Percentiles rank a stretch among this genome's conserved stretches.
Conservation (phyloP, 2,113 vertebrate genomes). For the Lampris incognitus region DNA sequence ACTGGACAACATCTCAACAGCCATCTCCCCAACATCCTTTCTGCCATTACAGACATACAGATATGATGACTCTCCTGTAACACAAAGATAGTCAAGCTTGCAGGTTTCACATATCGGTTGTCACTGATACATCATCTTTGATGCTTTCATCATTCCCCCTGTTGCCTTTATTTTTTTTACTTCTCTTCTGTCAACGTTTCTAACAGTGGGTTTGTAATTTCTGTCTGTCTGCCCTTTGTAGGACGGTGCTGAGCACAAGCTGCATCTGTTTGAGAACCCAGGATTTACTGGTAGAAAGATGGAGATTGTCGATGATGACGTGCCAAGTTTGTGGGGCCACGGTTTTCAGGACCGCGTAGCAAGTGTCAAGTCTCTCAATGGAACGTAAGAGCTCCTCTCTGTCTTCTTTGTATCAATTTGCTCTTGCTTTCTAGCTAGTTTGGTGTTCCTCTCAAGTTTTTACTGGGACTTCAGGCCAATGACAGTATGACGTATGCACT, state of each 20-base stretch:
- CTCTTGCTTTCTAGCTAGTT: not conserved
- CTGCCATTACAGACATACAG: not conserved
- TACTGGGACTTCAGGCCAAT: no score
- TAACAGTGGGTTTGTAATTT: not conserved
- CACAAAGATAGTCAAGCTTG: not conserved
- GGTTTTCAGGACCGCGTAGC: conserved; percentile 94
- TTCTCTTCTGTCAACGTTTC: no score
- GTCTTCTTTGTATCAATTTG: not conserved
- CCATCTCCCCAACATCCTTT: not conserved
- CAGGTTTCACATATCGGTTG: not conserved
- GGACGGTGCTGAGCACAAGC: conserved; percentile 91
- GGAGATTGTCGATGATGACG: conserved; percentile 92
- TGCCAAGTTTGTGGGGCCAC: conserved; percentile 93
- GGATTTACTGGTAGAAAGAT: conserved; percentile 90
- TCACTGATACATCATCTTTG: not conserved
- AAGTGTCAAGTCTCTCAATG: conserved; percentile 87
- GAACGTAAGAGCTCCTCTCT: conserved; percentile 86
- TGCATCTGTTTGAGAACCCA: conserved; percentile 90
- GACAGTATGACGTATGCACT: no score
- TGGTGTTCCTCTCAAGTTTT: not conserved
- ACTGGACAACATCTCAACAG: not conserved
- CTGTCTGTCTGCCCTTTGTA: conserved; percentile 39
- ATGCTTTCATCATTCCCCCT: not conserved
- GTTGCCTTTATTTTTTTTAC: no score
- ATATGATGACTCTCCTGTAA: not conserved